Percentiles rank a stretch among this genome's conserved stretches.
phyloP scores from a whole-genome alignment of 2,888 invertebrate species.

The Acholoe squamosa region DNA sequence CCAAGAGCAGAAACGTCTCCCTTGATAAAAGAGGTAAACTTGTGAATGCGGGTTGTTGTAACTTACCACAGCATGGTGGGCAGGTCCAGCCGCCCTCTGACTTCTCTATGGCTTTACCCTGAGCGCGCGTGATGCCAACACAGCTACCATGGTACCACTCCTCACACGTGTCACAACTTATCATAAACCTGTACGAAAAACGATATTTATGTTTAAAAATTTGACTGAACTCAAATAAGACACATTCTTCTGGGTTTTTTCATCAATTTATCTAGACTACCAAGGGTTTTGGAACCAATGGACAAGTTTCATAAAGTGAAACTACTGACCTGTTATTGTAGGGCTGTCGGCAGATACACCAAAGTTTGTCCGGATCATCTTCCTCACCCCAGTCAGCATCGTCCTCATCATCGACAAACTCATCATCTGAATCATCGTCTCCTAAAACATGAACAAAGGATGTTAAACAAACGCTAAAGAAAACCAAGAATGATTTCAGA shows the following conservation, averaged over 20 bases:
- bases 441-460: not conserved
- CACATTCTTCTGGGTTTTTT: too few species aligned
- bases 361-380: slow-evolving; percentile 95
- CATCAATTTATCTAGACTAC: too few species aligned
- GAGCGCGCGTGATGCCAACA: slow-evolving; percentile 93
- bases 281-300: too few species aligned
- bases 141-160: slow-evolving; percentile 99
- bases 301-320: too few species aligned
- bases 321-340: slow-evolving; percentile 89
- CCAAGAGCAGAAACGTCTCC: not conserved
- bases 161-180: slow-evolving; percentile 96
- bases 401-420: slow-evolving; percentile 50
- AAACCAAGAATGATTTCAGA: too few species aligned
- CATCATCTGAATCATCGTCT: slow-evolving; percentile 35
- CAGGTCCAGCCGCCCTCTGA: slow-evolving; percentile 79
- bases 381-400: slow-evolving; percentile 84
- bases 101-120: slow-evolving; percentile 91
- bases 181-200: slow-evolving; percentile 95
- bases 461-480: too few species aligned
- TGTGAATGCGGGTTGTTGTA: not conserved
- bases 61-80: slow-evolving; percentile 75
- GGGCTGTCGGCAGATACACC: slow-evolving; percentile 97
- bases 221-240: too few species aligned
- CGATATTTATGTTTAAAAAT: too few species aligned
- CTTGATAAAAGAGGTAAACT: not conserved